Percentiles rank a stretch among this genome's conserved stretches.
These are phyloP conservation scores for Nothocercus nigrocapillus DNA, from an alignment of 2,113 vertebrate species.

Conservation along the genomic window DNA sequence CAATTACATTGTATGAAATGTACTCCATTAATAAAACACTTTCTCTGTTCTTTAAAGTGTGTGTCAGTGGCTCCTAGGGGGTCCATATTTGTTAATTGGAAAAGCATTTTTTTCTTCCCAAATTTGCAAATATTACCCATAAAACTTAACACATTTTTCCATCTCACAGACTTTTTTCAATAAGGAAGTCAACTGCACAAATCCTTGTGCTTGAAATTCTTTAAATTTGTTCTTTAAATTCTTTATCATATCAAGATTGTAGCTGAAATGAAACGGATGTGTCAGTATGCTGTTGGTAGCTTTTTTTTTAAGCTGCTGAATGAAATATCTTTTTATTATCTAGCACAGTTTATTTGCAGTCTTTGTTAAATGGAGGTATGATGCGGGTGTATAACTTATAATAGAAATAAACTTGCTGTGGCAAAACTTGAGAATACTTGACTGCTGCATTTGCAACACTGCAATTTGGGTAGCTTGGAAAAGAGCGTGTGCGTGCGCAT, in stretches of 20 bases:
- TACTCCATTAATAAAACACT: not conserved
- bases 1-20: not conserved
- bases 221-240: not conserved
- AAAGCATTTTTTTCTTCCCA: not conserved
- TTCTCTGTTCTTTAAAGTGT: not conserved
- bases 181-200: not conserved
- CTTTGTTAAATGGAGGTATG: not conserved
- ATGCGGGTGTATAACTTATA: not conserved
- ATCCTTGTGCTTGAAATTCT: not conserved
- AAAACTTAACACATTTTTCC: not conserved
- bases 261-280: constrained; percentile 19
- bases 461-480: not conserved
- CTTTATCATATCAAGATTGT: not conserved
- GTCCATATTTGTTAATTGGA: not conserved
- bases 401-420: not conserved
- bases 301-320: constrained; percentile 47
- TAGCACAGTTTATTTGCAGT: not conserved
- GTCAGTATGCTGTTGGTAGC: constrained; percentile 41
- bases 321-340: constrained; percentile 44
- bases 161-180: not conserved
- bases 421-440: not conserved
- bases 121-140: not conserved
- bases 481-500: not conserved
- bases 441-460: not conserved
- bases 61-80: not conserved